These are phyloP conservation scores for Dasypogon diadema DNA, from an alignment of 2,888 invertebrate genomes.

Conservation along the genomic window DNA sequence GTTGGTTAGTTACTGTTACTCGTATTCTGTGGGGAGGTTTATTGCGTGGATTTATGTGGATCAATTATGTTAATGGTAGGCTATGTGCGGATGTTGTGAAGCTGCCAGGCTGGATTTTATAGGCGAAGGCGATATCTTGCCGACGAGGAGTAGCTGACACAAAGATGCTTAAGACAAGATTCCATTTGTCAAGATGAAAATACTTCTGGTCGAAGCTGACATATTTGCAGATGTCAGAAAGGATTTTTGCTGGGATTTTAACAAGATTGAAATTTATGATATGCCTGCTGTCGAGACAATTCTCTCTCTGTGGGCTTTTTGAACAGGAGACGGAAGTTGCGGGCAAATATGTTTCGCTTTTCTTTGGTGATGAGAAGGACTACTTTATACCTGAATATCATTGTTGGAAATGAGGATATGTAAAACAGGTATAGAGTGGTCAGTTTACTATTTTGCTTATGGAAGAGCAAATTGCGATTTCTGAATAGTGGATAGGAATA, in stretches of 20 bases:
- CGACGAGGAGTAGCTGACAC: conserved; percentile 44
- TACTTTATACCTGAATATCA: too few relatives aligned
- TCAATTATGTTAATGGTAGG: conserved; percentile 48
- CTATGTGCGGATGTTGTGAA: conserved; percentile 31
- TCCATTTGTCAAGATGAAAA: conserved; percentile 49
- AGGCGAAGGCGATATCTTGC: background rate
- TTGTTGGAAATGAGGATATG: too few relatives aligned
- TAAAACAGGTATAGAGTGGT: too few relatives aligned
- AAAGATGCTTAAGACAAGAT: conserved; percentile 44
- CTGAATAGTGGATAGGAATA: too few relatives aligned
- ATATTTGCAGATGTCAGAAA: conserved; percentile 48
- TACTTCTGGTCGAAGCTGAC: conserved; percentile 39
- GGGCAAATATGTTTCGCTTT: too few relatives aligned
- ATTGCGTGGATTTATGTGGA: conserved; percentile 50
- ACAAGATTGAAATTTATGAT: conserved; percentile 49
- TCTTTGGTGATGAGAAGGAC: too few relatives aligned
- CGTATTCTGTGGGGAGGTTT: conserved; percentile 47
- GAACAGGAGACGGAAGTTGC: too few relatives aligned
- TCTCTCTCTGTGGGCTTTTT: background rate
- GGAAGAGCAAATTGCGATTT: too few relatives aligned
- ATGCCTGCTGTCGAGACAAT: conserved; percentile 19
- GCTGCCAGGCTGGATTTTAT: background rate
- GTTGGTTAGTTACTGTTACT: conserved; percentile 13
- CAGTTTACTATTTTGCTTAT: too few relatives aligned
- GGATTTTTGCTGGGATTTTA: conserved; percentile 42